Conservation (phyloP, 2,113 vertebrate species). For the Orthochromis malagaraziensis region DNA sequence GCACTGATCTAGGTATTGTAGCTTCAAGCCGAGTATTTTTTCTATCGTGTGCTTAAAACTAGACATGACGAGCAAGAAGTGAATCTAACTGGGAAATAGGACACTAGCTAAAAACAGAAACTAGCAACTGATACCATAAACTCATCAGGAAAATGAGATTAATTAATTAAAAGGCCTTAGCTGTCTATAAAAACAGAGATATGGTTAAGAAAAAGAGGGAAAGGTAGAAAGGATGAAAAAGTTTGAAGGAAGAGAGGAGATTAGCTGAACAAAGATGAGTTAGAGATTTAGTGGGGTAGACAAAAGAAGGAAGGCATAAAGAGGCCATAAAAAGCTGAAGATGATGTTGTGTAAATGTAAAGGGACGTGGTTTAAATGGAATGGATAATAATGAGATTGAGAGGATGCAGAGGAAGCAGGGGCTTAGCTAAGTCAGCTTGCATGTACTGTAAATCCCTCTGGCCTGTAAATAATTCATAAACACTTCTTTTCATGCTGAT, state of each 20-base stretch:
- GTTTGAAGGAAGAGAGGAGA: not conserved
- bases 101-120: not conserved
- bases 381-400: constrained; percentile 24
- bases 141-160: not conserved
- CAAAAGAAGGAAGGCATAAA: constrained; percentile 2
- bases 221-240: not conserved
- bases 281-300: not conserved
- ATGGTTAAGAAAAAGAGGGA: not conserved
- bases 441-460: constrained; percentile 56
- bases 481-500: constrained; percentile 36
- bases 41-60: not conserved
- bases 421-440: constrained; percentile 43
- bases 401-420: constrained; percentile 26
- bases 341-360: not conserved
- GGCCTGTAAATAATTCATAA: constrained; percentile 66
- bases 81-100: not conserved
- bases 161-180: rapidly evolving
- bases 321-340: constrained; percentile 25
- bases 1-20: not conserved
- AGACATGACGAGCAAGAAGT: not conserved
- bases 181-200: not conserved
- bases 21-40: not conserved
- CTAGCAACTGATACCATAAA: not conserved
- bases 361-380: constrained; percentile 11
- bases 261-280: not conserved